Evolutionary conservation across 2,888 invertebrate species (phyloP), one percentile per base, ranked within the genome.

Genomic region (Leuctra nigra): DNA sequence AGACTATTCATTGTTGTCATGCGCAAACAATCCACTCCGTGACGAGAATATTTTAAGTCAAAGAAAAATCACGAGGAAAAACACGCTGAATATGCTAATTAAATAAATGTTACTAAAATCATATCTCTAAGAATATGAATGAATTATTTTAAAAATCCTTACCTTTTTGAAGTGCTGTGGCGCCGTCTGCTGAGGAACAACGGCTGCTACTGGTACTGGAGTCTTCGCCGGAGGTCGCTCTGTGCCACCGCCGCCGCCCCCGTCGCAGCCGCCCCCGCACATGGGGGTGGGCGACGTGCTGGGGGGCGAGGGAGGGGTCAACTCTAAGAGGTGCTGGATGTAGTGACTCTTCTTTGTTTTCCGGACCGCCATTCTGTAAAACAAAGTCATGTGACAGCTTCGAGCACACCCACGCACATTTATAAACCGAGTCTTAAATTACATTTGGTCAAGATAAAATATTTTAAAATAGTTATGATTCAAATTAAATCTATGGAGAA

Each of bases 271-370:
- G 70, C 69, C n/a, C n/a, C n/a, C 48, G 22, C 64, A 69, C 68
- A 59, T 68, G 67, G 55, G 69, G 69, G 56, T 66, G 4, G 66
- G 24, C 54, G 53, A 41, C 61, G 58, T 33, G 57, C 55, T 39
- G 61, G 57, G 29, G 29, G 62, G 53, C 61, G 72, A 70, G 61
- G 73, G 70, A 59, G 72, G 72, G 54, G 72, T 68, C 63, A 77
- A 70, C 65, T 77, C 75, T 67, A 78, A 70, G 55, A 77, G 72
- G 66, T 77, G 74, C 68, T 77, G 76, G 64, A 77, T 78, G 59
- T 75, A 76, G 67, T 78, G 76, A 64, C 73, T 75, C 64, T 75
- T 73, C 62, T 72, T 71, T 61, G 73, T 75, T 66, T 73, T 75
- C 65, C 72, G 71, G 61, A 72, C 70, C 66, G 73, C 72, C 74